These are phyloP conservation scores for Zoroaster sp. DNA, from an alignment of 53 echinoderm and acorn worm species.

Conservation along the genomic window DNA sequence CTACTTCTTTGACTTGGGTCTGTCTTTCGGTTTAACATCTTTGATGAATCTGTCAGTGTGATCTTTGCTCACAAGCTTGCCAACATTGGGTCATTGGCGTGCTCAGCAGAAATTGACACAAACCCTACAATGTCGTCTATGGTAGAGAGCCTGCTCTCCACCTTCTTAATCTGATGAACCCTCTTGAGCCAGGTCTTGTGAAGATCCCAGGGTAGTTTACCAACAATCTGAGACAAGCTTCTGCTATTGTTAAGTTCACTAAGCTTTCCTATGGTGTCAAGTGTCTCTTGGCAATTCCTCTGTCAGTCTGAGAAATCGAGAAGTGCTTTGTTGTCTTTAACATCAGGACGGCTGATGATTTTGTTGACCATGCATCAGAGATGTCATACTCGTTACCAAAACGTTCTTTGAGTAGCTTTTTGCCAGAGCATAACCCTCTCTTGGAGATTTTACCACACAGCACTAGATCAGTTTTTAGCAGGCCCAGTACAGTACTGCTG, in stretches of 20 bases:
- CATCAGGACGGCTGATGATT: neutral
- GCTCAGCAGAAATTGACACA: neutral
- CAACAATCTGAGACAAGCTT: neutral
- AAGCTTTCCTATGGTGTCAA: neutral
- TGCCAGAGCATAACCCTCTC: neutral
- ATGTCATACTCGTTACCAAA: constrained; percentile 28
- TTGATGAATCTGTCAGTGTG: neutral
- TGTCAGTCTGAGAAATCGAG: constrained; percentile 9
- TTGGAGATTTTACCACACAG: neutral
- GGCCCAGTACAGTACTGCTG: neutral
- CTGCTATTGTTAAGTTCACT: constrained; percentile 4
- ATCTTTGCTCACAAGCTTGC: neutral
- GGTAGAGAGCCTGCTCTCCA: neutral
- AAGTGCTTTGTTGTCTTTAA: neutral
- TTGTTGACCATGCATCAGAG: constrained; percentile 33
- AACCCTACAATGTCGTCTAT: neutral
- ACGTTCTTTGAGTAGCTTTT: constrained; percentile 1
- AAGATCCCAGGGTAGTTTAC: neutral
- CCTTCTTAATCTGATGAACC: neutral
- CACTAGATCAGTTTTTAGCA: neutral
- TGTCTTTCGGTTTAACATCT: neutral
- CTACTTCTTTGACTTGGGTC: neutral
- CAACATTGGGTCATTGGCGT: constrained; percentile 15
- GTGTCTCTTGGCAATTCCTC: constrained; percentile 4
- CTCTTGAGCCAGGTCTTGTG: neutral